Evolutionary conservation across 1,140 invertebrate species (phyloP).

Genomic region (Dolichoris vasculosae): DNA sequence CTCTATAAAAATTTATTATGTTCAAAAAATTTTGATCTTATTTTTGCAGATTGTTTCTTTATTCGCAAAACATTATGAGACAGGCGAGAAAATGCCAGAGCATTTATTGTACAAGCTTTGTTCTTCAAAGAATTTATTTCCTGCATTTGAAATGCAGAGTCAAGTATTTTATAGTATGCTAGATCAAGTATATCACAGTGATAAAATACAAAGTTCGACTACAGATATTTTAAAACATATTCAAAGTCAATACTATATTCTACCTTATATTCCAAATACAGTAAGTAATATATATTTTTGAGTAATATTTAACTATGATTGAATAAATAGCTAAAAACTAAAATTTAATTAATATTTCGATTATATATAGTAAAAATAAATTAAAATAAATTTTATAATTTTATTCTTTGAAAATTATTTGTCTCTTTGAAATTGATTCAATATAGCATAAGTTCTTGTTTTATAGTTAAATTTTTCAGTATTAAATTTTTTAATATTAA

Average conservation of each 20-base stretch:
- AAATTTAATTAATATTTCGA: too few relatives aligned
- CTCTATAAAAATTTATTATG: not conserved
- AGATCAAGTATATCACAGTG: slow-evolving; percentile 92
- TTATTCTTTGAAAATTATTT: too few relatives aligned
- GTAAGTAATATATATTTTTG: slow-evolving; percentile 73
- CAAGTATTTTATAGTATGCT: slow-evolving; percentile 84
- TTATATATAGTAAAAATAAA: too few relatives aligned
- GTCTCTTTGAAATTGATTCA: too few relatives aligned
- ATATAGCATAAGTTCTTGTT: too few relatives aligned
- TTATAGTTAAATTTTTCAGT: not conserved
- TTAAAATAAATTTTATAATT: too few relatives aligned
- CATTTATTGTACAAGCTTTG: slow-evolving; percentile 86
- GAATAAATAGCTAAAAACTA: not conserved
- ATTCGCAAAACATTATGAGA: slow-evolving; percentile 95
- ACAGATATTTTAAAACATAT: slow-evolving; percentile 88
- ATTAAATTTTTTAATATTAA: too few relatives aligned
- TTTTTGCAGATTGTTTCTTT: slow-evolving; percentile 82
- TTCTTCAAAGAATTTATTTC: slow-evolving; percentile 89
- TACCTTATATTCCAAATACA: slow-evolving; percentile 91
- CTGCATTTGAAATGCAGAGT: slow-evolving; percentile 92
- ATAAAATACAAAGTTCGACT: slow-evolving; percentile 76
- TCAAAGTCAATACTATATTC: slow-evolving; percentile 88
- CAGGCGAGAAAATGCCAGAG: slow-evolving; percentile 87
- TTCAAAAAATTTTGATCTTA: slow-evolving; percentile 5
- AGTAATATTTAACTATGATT: slow-evolving; percentile 5